Evolutionary conservation across 1,140 invertebrate species (phyloP), one percentile per base, ranked within the genome.

Genomic region (Drosophila subpulchrella): DNA sequence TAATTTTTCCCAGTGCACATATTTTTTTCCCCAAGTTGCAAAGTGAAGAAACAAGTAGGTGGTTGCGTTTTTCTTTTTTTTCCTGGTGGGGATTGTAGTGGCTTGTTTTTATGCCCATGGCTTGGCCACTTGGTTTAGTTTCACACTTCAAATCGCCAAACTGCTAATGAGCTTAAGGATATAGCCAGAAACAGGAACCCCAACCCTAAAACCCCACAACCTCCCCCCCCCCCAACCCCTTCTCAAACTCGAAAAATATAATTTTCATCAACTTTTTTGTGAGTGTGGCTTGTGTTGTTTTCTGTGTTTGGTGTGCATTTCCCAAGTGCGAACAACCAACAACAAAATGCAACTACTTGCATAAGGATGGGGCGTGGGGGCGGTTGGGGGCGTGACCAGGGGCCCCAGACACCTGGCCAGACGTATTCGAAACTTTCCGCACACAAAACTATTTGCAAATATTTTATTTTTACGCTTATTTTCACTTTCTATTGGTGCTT

Each of bases 151-250:
- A 82, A 75, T 75, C 78, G 63, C 67, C 82, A 67, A 72, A 75
- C 83, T 78, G 81, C 81, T 85, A 85, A 85, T 85, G 81, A 85
- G 81, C 83, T 85, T 85, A 86, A 85, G 81, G 78, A 85, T 85
- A 71, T 59, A 30, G 7, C 11, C 30, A 30, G 8, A 5, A 34
- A 5, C 30, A 32, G 30, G 30, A 32, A 32, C 36, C 12, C 4
- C 36, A 13, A 38, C 8, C 15, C 42, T 10, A 1, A 6, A 20
- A 8, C 41, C 41, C 6, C 15, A 3, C 41, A 6, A 8, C 41
- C 30, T 6, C 32, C 32, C 32, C 8, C 32, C 47, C 15, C 41
- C 32, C 47, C 15, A 32, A 7, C 48, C 13, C 5, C 30, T 7
- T 15, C 12, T 41, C 10, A 10, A 51, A 24, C 44, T 62, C 42